phyloP scores from a whole-genome alignment of 2,888 invertebrate genomes.

The Ichneumon xanthorius region DNA sequence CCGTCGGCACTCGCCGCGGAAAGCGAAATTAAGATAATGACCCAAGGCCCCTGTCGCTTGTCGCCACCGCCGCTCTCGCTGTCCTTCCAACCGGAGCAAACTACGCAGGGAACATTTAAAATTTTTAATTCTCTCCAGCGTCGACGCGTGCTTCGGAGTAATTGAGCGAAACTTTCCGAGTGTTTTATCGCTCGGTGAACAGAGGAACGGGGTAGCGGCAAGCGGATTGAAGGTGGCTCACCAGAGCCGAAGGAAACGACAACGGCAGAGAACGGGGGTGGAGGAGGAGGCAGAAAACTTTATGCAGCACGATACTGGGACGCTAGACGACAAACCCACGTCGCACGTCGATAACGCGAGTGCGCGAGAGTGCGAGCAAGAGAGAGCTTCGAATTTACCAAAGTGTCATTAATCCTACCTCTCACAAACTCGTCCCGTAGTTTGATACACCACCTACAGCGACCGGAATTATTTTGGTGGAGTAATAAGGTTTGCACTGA shows the following conservation, averaged over 20 bases:
- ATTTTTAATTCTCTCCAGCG: slow-evolving; percentile 71
- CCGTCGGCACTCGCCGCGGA: slow-evolving; percentile 33
- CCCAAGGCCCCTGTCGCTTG: slow-evolving; percentile 36
- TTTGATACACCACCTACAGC: slow-evolving; percentile 32
- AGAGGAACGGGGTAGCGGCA: slow-evolving; percentile 61
- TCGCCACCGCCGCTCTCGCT: slow-evolving; percentile 9
- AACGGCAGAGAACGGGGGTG: slow-evolving; percentile 28
- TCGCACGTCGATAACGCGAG: slow-evolving; percentile 39
- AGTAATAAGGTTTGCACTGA: slow-evolving; percentile 31
- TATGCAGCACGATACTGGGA: slow-evolving; percentile 57
- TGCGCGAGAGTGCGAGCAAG: not conserved
- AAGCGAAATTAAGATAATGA: slow-evolving; percentile 65
- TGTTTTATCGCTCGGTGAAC: slow-evolving; percentile 61
- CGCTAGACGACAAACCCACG: slow-evolving; percentile 44
- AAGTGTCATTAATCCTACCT: slow-evolving; percentile 63
- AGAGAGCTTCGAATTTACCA: slow-evolving; percentile 51
- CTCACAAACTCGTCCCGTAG: slow-evolving; percentile 35
- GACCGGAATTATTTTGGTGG: slow-evolving; percentile 34
- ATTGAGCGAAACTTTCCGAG: slow-evolving; percentile 72
- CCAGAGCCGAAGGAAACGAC: slow-evolving; percentile 56
- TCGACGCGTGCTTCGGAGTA: slow-evolving; percentile 69
- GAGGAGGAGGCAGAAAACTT: slow-evolving; percentile 46
- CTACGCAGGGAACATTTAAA: slow-evolving; percentile 62
- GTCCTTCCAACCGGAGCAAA: slow-evolving; percentile 50
- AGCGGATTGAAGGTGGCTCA: slow-evolving; percentile 68